phyloP scores from a whole-genome alignment of 2,888 invertebrate genomes.

The Catocala sponsa region DNA sequence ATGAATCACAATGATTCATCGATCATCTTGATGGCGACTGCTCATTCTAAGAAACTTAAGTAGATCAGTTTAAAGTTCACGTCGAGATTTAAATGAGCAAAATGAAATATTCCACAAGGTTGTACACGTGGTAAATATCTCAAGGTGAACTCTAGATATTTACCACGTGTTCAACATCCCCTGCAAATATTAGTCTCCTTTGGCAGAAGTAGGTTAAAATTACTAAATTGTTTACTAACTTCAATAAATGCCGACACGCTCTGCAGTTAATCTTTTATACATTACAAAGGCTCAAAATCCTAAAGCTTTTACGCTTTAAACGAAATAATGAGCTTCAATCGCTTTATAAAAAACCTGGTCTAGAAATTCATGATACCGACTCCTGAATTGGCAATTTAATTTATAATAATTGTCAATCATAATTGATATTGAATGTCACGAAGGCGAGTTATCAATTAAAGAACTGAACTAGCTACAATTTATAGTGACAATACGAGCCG shows the following conservation, averaged over 20 bases:
- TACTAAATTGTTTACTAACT: constrained; percentile 8
- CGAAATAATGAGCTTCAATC: constrained; percentile 14
- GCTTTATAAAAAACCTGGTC: constrained; percentile 10
- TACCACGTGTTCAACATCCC: constrained; percentile 2
- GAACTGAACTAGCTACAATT: constrained; percentile 54
- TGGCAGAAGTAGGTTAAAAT: constrained; percentile 2
- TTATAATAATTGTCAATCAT: constrained; percentile 38
- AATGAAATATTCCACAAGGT: constrained; percentile 15
- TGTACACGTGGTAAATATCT: constrained; percentile 1
- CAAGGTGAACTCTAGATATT: not conserved
- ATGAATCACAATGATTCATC: constrained; percentile 65
- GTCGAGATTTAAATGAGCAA: constrained; percentile 16
- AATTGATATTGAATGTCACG: constrained; percentile 50
- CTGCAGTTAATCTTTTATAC: not conserved
- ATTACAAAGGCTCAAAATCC: not conserved
- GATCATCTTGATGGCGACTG: constrained; percentile 53
- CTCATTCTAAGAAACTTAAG: constrained; percentile 56
- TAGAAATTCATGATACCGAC: constrained; percentile 20
- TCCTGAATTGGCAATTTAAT: constrained; percentile 31
- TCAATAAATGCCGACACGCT: not conserved
- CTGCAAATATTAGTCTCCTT: not conserved
- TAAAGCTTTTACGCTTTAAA: not conserved
- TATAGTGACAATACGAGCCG: constrained; percentile 54
- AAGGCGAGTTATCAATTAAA: constrained; percentile 56
- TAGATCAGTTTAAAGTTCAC: constrained; percentile 47